Conservation (phyloP, 1,140 invertebrate genomes). For the Sycophaga agraensis region DNA sequence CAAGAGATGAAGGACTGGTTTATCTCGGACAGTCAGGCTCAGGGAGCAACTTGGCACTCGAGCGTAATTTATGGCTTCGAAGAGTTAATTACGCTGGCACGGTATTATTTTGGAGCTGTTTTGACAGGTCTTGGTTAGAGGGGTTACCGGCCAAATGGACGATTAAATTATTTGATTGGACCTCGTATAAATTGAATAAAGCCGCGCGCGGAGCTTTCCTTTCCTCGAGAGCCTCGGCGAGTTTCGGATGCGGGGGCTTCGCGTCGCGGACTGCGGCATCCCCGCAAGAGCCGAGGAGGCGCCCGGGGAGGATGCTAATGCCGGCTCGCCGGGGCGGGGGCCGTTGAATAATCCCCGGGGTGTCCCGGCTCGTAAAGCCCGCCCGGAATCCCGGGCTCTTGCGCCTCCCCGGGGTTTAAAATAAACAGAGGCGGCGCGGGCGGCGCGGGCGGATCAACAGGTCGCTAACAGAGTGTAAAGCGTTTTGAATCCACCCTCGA, state of each 20-base stretch:
- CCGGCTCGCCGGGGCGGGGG: no score
- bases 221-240: no score
- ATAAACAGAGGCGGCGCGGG: conserved; percentile 9
- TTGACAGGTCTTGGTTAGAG: not conserved
- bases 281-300: not conserved
- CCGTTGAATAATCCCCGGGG: no score
- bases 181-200: no score
- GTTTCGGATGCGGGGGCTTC: no score
- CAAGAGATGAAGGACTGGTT: conserved; percentile 14
- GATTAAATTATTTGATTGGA: no score
- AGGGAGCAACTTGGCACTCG: not conserved
- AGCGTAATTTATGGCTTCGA: conserved; percentile 7
- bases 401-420: conserved; percentile 21
- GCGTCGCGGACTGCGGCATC: no score
- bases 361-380: not conserved
- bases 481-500: conserved; percentile 57
- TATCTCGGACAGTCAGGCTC: conserved; percentile 3
- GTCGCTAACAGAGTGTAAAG: conserved; percentile 57
- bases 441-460: conserved; percentile 48
- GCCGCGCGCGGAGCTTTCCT: no score
- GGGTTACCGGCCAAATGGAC: no score
- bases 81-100: conserved; percentile 11
- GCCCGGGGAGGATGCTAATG: no score
- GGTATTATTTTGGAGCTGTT: not conserved
- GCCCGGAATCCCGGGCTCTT: no score